Conservation (phyloP, 2,888 invertebrate genomes). For the Plebejus argus region DNA sequence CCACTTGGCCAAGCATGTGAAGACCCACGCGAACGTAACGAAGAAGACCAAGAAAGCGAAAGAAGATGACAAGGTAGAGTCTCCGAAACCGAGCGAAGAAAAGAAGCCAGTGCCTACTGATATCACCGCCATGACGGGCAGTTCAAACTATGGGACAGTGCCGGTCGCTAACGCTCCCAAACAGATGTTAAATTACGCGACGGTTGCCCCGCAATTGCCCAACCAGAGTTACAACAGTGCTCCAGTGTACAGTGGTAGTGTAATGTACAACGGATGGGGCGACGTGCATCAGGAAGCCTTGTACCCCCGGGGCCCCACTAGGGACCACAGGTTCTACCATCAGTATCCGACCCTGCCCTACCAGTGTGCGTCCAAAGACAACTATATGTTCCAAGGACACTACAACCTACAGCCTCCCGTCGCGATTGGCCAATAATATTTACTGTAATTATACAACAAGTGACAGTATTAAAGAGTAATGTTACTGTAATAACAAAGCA, state of each 20-base stretch:
- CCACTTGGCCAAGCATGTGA: slow-evolving; percentile 95
- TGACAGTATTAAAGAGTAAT: not conserved
- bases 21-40: slow-evolving; percentile 88
- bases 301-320: slow-evolving; percentile 57
- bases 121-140: slow-evolving; percentile 49
- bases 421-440: slow-evolving; percentile 67
- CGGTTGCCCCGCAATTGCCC: slow-evolving; percentile 59
- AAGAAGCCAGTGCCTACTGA: slow-evolving; percentile 45
- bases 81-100: slow-evolving; percentile 50
- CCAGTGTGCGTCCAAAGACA: slow-evolving; percentile 74
- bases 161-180: slow-evolving; percentile 54
- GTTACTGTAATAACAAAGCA: slow-evolving; percentile 30
- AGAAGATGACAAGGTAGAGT: slow-evolving; percentile 70
- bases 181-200: slow-evolving; percentile 60
- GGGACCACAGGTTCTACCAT: slow-evolving; percentile 67
- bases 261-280: slow-evolving; percentile 62
- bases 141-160: slow-evolving; percentile 63
- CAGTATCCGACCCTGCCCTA: slow-evolving; percentile 68
- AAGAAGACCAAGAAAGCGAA: slow-evolving; percentile 73
- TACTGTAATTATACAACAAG: slow-evolving; percentile 20
- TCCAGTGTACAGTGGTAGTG: slow-evolving; percentile 54
- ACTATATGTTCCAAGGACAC: slow-evolving; percentile 77
- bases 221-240: slow-evolving; percentile 54
- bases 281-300: slow-evolving; percentile 64
- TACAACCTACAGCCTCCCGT: slow-evolving; percentile 73